Evolutionary conservation across 1,140 invertebrate genomes (phyloP), one percentile per base, ranked within the genome.

Genomic region (Drosophila trapezifrons): DNA sequence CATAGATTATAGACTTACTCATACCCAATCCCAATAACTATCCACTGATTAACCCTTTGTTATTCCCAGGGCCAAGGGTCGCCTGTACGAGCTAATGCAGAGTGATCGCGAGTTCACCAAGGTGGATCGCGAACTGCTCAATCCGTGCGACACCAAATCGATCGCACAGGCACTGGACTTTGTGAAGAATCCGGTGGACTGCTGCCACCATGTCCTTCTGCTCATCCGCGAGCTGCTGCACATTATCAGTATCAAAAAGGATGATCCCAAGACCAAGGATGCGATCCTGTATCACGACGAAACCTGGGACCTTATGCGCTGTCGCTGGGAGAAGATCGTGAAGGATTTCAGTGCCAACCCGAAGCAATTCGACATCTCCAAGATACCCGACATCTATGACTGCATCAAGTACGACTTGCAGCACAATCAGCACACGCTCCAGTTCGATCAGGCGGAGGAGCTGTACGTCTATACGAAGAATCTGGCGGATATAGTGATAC

Each of bases 331-430:
- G 7, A 99, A 99, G 93, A 97, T 99, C 49, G 98, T 99, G 90
- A 99, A 99, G 92, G 99, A 99, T 92, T 99, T 99, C 90, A 97
- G 96, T 79, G 96, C 96, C 0, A 99, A 99, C 92, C 90, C 84
- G 0, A 97, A 96, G 66, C 94, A 95, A 17, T 99, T 98, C 93
- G 99, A 99, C 92, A 99, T 99, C 76, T 99, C 98, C 1, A 99
- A 99, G 94, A 98, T 99, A 72, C 99, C 99, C 0, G 99, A 99
- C 92, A 99, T 99, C 76, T 99, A 99, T 90, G 99, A 99, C 93
- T 99, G 98, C 91, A 99, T 99, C 76, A 99, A 99, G 90, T 99
- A 99, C 91, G 99, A 99, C 93, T 92, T 99, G 62, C 98, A 99
- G 89, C 99, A 99, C 90, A 99, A 99, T 92, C 97, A 98, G 85